Evolutionary conservation across 2,888 invertebrate species (phyloP).

Genomic region (Drosophila imparisetae): DNA sequence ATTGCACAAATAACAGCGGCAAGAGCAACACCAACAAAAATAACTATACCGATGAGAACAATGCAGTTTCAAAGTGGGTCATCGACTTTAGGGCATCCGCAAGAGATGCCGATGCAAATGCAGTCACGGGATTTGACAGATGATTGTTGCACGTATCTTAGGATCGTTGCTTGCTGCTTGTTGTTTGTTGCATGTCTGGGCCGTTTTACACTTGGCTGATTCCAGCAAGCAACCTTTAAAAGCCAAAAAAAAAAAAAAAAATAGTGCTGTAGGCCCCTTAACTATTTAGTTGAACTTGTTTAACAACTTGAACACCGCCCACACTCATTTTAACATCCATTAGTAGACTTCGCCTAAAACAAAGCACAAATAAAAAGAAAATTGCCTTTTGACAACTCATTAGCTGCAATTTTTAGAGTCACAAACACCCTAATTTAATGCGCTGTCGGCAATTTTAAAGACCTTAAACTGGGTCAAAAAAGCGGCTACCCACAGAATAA

Average conservation of each 20-base stretch:
- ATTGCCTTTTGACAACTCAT: constrained; percentile 68
- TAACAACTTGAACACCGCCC: neutral
- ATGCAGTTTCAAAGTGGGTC: constrained; percentile 66
- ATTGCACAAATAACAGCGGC: constrained; percentile 40
- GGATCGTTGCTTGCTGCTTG: constrained; percentile 21
- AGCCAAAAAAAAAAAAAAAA: neutral
- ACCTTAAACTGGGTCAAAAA: constrained; percentile 58
- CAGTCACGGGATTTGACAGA: constrained; percentile 38
- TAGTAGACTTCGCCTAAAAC: neutral
- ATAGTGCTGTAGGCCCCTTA: neutral
- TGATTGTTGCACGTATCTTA: constrained; percentile 28
- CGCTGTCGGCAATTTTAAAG: constrained; percentile 8
- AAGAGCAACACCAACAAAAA: neutral
- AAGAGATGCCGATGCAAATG: constrained; percentile 27
- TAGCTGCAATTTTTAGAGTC: constrained; percentile 46
- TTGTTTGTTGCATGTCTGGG: constrained; percentile 19
- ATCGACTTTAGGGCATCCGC: constrained; percentile 54
- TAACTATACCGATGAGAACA: constrained; percentile 58
- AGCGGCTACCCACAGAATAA: constrained; percentile 1
- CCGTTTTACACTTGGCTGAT: constrained; percentile 62
- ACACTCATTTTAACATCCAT: constrained; percentile 30
- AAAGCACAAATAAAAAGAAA: constrained; percentile 23
- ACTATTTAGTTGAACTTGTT: constrained; percentile 11
- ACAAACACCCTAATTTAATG: constrained; percentile 33
- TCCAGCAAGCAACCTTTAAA: constrained; percentile 39